Base-by-base conservation (phyloP, 2,888 invertebrate species). In the Heteropelma amictum region DNA sequence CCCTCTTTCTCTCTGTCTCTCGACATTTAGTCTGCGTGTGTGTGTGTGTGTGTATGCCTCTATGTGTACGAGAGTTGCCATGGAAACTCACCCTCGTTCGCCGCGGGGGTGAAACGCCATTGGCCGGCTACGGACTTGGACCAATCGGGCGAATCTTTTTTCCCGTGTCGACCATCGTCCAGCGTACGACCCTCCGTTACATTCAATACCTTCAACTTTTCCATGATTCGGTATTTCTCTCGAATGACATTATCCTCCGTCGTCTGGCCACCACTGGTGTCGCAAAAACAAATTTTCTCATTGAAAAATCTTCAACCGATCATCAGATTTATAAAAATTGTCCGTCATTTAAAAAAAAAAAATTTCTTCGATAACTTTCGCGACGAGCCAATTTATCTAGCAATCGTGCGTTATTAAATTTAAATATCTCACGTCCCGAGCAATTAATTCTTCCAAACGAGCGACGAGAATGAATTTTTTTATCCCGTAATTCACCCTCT, bases 41-140 rank as follows among this genome's bases (percentile, higher is more conserved):
- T 68, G 69, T 72, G 61, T 72, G 63, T 78, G 45, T 54, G 61
- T 84, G 80, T 82, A 82, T 85, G 81, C 81, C 81, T 82, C 83
- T 81, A 83, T 82, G 82, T 80, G 79, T 81, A 75, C 77, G 79
- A 63, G 82, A 81, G 89, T 88, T 87, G 83, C 87, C 85, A 87
- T 89, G 84, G 85, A 80, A 83, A 88, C 88, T 80, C 84, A 86
- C 86, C 86, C 86, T 86, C 83, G 79, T 54, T 68, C 67, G 56
- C 79, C 82, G 84, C 86, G 88, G 88, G 88, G 88, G 87, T 88
- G 88, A 88, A 88, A 82, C 88, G 87, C 88, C 89, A 89, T 89
- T 89, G 89, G 89, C 88, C 89, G 86, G 88, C 83, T 79, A 77
- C 61, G 79, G 80, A 76, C 77, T 79, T 84, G 83, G 82, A 83